Base-by-base conservation (phyloP, 2,888 invertebrate species). In the Drosophila vallismaia region DNA sequence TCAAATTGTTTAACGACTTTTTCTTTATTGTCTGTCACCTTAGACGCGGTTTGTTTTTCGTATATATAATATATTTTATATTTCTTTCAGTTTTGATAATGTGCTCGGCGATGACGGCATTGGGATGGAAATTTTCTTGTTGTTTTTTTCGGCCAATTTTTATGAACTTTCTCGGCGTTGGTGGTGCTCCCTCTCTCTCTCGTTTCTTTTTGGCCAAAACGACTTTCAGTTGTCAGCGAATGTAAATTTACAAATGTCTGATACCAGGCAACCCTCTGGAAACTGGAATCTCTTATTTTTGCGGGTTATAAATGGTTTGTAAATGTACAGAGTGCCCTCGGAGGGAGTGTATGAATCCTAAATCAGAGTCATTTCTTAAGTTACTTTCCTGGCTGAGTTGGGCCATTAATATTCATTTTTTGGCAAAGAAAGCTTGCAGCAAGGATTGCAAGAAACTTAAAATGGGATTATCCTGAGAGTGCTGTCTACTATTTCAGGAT, bases 1-100 rank as follows among this genome's bases (percentile, higher is more conserved):
- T 82, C 77, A 85, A 71, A 85, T 81, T 85, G 75, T 77, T 85
- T 67, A 84, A 79, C 72, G 77, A 78, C 77, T 66, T 85, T 85
- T 69, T 72, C 50, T 83, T 40, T 51, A 63, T 52, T 67, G 71
- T 79, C 73, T 86, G 82, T 85, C 88, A 82, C 88, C 75, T 82
- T 77, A 77, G 67, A 64, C 55, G 55, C 53, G 9, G 70, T 66
- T 72, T 49, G 44, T 33, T 44, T 28, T 51, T 48, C 60, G 33
- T 42, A 40, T 66, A 46, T 54, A 69, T 60, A 55, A 46, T 54
- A 69, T 60, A 55, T 49, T 49, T 54, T 38, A n/a, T 56, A 28
- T 54, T 33, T 12, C 19, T 57, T 28, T 28, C 5, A 28, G 10
- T 56, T 57, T 38, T 58, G 50, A 55, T 60, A 54, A 62, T 64